Base-by-base conservation (phyloP, 2,888 invertebrate species). In the Oxytorus armatus region DNA sequence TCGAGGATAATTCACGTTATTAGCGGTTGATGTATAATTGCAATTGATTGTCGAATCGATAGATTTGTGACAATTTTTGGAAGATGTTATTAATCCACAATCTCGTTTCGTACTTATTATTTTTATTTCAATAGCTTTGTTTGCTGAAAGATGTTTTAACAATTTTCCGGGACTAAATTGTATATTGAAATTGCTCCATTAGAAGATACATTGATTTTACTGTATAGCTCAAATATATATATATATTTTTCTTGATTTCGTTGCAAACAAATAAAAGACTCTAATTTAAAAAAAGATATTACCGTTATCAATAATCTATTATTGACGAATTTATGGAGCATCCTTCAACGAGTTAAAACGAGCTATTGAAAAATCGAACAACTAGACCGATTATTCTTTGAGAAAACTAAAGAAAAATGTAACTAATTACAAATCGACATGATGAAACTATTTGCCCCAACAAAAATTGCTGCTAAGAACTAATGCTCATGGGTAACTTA, bases 61-160 rank as follows among this genome's bases (percentile, higher is more conserved):
- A 21, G 11, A 36, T 23, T 51, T 68, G 5, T 11, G 3, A 5
- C 3, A 65, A 65, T 47, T 65, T 29, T 33, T 11, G 7, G n/a
- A 65, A 47, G 11, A 1, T 14, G 29, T 65, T 4, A 47, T 47
- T 44, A 33, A 47, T 33, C 11, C 21, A 65, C 10, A 49, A 11
- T 49, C 29, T 63, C 44, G 29, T 25, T 65, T n/a, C n/a, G 65
- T 65, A 33, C 33, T 65, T 65, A 47, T 65, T 29, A 65, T n/a
- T n/a, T n/a, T n/a, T n/a, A 25, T 65, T 47, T 47, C 47, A 23
- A 65, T 65, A 49, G 65, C 47, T 47, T 65, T 33, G 3, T 33
- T 65, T n/a, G 65, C 65, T 49, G 47, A 65, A 65, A 23, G 47
- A 65, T n/a, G 39, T 61, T 61, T 61, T 42, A 39, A 3, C 59